phyloP scores from a whole-genome alignment of 1,140 invertebrate species.

The Neoseiulus cucumeris region DNA sequence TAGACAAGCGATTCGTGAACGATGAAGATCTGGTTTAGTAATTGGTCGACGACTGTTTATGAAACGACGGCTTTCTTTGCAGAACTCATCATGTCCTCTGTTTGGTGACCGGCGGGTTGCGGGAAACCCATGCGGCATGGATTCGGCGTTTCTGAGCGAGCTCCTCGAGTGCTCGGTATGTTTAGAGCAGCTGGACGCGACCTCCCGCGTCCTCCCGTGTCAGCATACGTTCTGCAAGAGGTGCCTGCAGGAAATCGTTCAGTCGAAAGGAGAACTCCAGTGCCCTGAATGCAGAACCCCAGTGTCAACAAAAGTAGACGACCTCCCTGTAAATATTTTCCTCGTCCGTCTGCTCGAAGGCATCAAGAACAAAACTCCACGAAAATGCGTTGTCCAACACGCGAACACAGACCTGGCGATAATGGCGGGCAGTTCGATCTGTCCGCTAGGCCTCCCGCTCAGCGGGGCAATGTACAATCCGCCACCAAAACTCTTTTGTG shows the following conservation, averaged over 20 bases:
- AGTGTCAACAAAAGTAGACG: conserved; percentile 57
- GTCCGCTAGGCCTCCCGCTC: background rate
- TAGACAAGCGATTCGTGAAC: no score
- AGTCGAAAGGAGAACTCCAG: conserved; percentile 58
- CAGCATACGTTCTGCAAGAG: conserved; percentile 90
- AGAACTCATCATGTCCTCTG: no score
- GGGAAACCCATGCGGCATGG: background rate
- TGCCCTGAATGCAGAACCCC: conserved; percentile 84
- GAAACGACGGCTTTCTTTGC: no score
- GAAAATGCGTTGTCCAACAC: conserved; percentile 12
- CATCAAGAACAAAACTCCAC: conserved; percentile 41
- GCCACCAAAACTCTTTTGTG: conserved; percentile 41
- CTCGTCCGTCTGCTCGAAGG: conserved; percentile 79
- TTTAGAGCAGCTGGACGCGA: conserved; percentile 66
- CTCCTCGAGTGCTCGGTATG: conserved; percentile 84
- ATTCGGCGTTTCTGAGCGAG: conserved; percentile 42
- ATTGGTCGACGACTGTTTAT: no score
- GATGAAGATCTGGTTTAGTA: no score
- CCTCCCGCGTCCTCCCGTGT: conserved; percentile 77
- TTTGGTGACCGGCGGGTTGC: no score
- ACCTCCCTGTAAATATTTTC: conserved; percentile 74
- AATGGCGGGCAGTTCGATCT: background rate
- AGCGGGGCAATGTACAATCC: conserved; percentile 12
- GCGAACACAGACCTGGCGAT: background rate
- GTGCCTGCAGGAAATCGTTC: conserved; percentile 74